Evolutionary conservation across 2,797 vertebrate species (phyloP), one percentile per base, ranked within the genome.

Genomic region (Pipistrellus pipistrellus): DNA sequence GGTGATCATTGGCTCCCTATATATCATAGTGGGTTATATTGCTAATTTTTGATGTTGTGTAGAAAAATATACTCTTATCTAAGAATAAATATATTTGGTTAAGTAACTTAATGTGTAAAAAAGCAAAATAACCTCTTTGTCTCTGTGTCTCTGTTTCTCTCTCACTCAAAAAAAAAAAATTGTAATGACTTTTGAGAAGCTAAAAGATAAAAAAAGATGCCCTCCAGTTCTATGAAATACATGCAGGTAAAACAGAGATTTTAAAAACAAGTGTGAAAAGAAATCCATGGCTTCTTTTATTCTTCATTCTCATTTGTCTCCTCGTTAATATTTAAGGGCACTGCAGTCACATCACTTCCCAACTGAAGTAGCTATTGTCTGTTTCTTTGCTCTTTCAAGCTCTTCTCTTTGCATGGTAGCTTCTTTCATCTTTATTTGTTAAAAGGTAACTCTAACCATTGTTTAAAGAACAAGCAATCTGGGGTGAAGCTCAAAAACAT

Each of bases 361-460:
- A 10, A 78, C 44, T 90, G 87, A 96, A 95, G 93, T 14, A 35
- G 57, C 82, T 93, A 59, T 86, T 96, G 62, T 96, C 81, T 81
- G 69, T 30, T 93, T 90, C 48, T 66, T 86, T n/a, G 27, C 21
- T 66, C 83, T 91, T 94, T 92, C 81, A 93, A 48, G 80, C 20
- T 89, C 53, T 91, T 90, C 27, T 81, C 66, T 85, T 90, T 87
- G 38, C 44, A 27, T 55, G n/a, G 64, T 38, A 35, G n/a, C 14
- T 90, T 80, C 89, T 96, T 97, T 96, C 83, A 96, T 95, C 75
- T 94, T 92, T 75, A 90, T 53, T 72, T 93, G 48, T 91, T 85
- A 84, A 81, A 86, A 95, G 71, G 88, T 78, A 90, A 92, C 41
- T 95, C 76, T 66, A 83, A 17, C 41, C 68, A 85, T 95, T 96